Conservation (phyloP, 2,888 invertebrate genomes). For the Acleris emargana region DNA sequence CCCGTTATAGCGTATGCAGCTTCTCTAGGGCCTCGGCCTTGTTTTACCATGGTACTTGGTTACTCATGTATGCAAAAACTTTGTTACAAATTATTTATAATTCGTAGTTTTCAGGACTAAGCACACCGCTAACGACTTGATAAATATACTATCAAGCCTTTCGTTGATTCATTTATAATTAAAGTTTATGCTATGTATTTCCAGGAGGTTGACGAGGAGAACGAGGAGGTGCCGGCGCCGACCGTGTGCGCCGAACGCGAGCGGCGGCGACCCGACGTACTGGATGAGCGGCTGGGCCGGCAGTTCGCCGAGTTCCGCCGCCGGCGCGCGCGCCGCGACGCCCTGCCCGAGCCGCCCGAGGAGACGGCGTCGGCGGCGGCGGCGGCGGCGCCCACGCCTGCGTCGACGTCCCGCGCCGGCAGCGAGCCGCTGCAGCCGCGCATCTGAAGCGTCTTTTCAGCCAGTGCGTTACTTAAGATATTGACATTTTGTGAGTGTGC, state of each 20-base stretch:
- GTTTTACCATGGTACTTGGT: too few relatives aligned
- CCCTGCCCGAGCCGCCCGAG: conserved; percentile 48
- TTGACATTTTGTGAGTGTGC: too few relatives aligned
- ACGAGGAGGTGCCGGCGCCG: conserved; percentile 56
- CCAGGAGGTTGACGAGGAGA: conserved; percentile 89
- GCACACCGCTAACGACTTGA: too few relatives aligned
- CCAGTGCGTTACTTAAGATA: too few relatives aligned
- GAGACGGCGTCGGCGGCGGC: conserved; percentile 33
- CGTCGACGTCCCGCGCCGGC: conserved; percentile 44
- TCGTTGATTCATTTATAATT: too few relatives aligned
- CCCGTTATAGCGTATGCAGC: too few relatives aligned
- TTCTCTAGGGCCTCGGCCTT: too few relatives aligned
- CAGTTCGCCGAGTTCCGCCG: conserved; percentile 84
- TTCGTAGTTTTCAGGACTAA: too few relatives aligned
- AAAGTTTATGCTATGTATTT: conserved; percentile 13
- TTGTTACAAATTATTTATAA: too few relatives aligned
- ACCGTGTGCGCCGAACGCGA: conserved; percentile 43
- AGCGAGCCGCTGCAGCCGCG: conserved; percentile 45
- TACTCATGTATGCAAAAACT: too few relatives aligned
- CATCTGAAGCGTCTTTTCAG: not conserved
- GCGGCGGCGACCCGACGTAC: conserved; percentile 74
- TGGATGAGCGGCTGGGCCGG: conserved; percentile 77
- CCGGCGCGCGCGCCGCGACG: conserved; percentile 60
- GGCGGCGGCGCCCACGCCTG: conserved; percentile 20
- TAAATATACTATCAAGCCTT: too few relatives aligned